Base-by-base conservation (phyloP, 2,797 vertebrate genomes). In the Aldrovandia affinis region DNA sequence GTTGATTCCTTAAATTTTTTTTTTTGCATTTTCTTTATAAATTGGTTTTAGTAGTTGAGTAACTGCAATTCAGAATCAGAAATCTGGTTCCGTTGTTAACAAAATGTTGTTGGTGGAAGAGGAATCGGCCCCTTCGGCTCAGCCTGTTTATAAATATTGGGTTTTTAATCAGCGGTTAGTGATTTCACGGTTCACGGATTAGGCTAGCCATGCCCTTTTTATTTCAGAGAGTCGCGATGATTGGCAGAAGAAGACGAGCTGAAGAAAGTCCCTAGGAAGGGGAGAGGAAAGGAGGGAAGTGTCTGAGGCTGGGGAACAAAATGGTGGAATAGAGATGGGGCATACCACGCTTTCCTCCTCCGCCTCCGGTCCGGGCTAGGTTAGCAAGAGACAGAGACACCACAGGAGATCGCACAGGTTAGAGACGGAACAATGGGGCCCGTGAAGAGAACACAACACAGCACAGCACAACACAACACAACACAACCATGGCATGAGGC, bases 291-390 rank as follows among this genome's bases (percentile, higher is more conserved):
- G 83, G n/a, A 83, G 73, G 3, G 28, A n/a, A 78, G 77, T 90
- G 88, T 65, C 63, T 65, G 63, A 65, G 63, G 63, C n/a, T 33
- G 28, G 63, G 42, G 6, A 36, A 55, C n/a, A 39, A 10, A 33
- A 78, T 78, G 59, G 73, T 83, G 87, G 91, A 94, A 92, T 91
- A 91, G 96, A 96, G 91, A 89, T 84, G 85, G n/a, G 91, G 92
- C 98, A 70, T 99, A 98, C 98, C 97, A 93, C 96, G 94, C 94
- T 95, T 92, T 98, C 96, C 88, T 97, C 96, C 88, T 85, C 91
- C 90, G 97, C 93, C 87, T 96, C 96, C 91, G 59, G 91, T 95
- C 95, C 96, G 91, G 93, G 97, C 98, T 99, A 96, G 92, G 94
- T 94, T 94, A 93, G 90, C 89, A 88, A 93, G 83, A 92, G 88